Base-by-base conservation (phyloP, 2,888 invertebrate species). In the Heliconius hortense region DNA sequence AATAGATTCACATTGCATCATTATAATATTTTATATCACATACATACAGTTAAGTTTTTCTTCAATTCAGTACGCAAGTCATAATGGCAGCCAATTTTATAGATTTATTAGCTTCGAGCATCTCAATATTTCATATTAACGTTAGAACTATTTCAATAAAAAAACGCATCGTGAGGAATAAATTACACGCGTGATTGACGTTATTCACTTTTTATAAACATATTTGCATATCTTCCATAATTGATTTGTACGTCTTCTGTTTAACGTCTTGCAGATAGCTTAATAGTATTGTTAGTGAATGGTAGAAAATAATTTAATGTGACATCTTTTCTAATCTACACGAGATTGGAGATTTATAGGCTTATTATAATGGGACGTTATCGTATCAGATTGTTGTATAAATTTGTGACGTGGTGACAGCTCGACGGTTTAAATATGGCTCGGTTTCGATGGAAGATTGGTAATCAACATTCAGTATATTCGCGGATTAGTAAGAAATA, bases 171-270 rank as follows among this genome's bases (percentile, higher is more conserved):
- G 24, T 35, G 43, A 63, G 24, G 43, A 21, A 69, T 69, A 56
- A 35, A 69, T 73, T 31, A 76, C 5, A n/a, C 35, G 68, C 73
- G 31, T 73, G 76, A 76, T 73, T 76, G 69, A 69, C 63, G 64
- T 21, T 56, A 11, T 21, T 48, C 53, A 31, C 48, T 76, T 75
- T 43, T 73, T 76, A 59, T 26, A 48, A 24, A 31, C 43, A 59
- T 24, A 70, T 76, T 76, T 73, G 31, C 63, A 73, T 76, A 59
- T 24, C 48, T 28, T 64, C 43, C 43, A 56, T 64, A 48, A 76
- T 70, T 73, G 69, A 70, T 62, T 69, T 35, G 35, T 69, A 15
- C n/a, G 39, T 28, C 31, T 53, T 69, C n/a, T n/a, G 53, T n/a
- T 69, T 31, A 31, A 56, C 53, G 31, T 56, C 13, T 56, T 56